Base-by-base conservation (phyloP, 2,113 vertebrate species). In the Brachyhypopomus occidentalis region DNA sequence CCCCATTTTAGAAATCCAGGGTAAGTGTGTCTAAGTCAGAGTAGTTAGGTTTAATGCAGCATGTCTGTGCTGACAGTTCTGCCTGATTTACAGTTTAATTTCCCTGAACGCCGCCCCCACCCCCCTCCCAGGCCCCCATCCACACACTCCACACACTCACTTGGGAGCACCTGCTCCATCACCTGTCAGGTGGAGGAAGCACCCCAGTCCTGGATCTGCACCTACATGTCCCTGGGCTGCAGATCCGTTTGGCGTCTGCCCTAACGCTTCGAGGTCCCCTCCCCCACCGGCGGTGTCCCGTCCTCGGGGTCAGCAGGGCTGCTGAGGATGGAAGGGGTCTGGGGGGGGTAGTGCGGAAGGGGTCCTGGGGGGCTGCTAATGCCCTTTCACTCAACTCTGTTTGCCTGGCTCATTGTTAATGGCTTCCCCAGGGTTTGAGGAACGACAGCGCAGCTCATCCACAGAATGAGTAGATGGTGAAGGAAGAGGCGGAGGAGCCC, bases 81-180 rank as follows among this genome's bases (percentile, higher is more conserved):
- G 27, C 69, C 16, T 77, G 79, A 84, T 84, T 83, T 83, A 84
- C 52, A 80, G 56, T 52, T 80, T 14, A 64, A 27, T 84, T 80
- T 78, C 9, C 30, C 6, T 25, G 17, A 30, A 30, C 3, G 30
- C 30, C 30, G n/a, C 25, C n/a, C 12, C 58, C 25, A 36, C 59
- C 72, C 67, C 41, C 27, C 64, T 25, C 58, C n/a, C 22, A 38
- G 30, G 23, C 45, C 38, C 30, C 27, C 73, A 30, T 30, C 23
- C 64, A 14, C 7, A 8, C 8, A 20, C 19, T 56, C 6, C 14
- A 38, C 80, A 74, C 78, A 11, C 38, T 81, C 66, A 62, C 23
- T 55, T 71, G 79, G 69, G 75, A 89, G 87, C 91, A 93, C 89
- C 92, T 93, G 89, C 87, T 84, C 81, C 82, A 89, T 92, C 89